Conservation (phyloP, 2,888 invertebrate species). For the Lampropteryx suffumata region DNA sequence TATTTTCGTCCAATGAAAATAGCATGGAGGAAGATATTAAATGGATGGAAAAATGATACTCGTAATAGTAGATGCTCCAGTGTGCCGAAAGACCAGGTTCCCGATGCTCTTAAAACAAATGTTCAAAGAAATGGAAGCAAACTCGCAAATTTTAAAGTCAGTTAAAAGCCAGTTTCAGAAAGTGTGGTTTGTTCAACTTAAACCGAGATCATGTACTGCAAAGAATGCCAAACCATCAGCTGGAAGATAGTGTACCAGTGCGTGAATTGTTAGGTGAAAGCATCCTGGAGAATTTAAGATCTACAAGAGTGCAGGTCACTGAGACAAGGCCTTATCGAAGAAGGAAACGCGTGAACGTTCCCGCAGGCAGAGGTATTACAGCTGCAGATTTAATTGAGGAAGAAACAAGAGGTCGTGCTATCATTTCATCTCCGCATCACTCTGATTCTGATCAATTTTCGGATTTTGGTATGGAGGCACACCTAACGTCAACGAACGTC, state of each 20-base stretch:
- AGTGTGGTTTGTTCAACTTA: slow-evolving; percentile 28
- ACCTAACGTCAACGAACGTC: no score
- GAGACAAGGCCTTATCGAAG: slow-evolving; percentile 23
- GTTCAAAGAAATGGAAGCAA: slow-evolving; percentile 28
- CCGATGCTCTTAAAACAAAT: slow-evolving; percentile 31
- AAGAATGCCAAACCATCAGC: no score
- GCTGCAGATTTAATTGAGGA: no score
- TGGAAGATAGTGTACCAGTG: no score
- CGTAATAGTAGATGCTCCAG: slow-evolving; percentile 23
- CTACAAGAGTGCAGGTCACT: slow-evolving; percentile 26
- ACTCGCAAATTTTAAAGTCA: slow-evolving; percentile 29
- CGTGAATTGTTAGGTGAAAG: slow-evolving; percentile 2
- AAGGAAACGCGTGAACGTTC: slow-evolving; percentile 19
- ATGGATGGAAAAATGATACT: slow-evolving; percentile 25
- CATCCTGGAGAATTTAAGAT: slow-evolving; percentile 24
- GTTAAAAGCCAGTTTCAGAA: slow-evolving; percentile 32
- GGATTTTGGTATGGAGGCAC: no score
- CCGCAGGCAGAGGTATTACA: no score
- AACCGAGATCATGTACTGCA: slow-evolving; percentile 16
- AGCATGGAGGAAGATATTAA: slow-evolving; percentile 29
- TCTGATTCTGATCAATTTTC: no score
- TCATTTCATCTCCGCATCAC: no score
- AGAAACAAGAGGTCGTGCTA: no score
- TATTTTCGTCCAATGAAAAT: slow-evolving; percentile 31
- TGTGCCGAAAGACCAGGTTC: slow-evolving; percentile 30